Evolutionary conservation across 2,113 vertebrate species (phyloP), one percentile per base, ranked within the genome.

Genomic region (Vanacampus margaritifer): DNA sequence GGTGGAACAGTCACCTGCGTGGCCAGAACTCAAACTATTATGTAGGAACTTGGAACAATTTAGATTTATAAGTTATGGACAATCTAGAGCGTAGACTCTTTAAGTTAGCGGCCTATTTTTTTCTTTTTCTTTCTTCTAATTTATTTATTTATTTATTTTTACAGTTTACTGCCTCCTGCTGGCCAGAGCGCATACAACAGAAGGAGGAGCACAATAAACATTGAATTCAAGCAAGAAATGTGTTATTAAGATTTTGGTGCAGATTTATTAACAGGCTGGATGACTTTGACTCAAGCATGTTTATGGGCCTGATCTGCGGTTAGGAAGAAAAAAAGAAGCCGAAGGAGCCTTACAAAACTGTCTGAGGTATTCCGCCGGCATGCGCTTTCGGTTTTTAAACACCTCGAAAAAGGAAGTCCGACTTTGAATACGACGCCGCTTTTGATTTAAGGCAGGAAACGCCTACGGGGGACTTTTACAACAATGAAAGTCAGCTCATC

Each of bases 391-490:
- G 5, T 17, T 57, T 56, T 28, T 2, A 57, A 57, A 32, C 54
- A 26, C 54, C 17, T 17, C 1, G 26, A 17, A 32, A 57, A 57
- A 57, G 54, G 54, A 57, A 57, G 54, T 17, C 54, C 26, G 54
- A 32, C 54, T 57, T 57, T 17, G 26, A 57, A 32, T 57, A 9
- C 16, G 54, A 17, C 54, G 54, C 54, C 54, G 54, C 24, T 57
- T 57, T 57, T 57, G 54, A 57, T 57, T 57, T 57, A 32, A 57
- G 54, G 54, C 54, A 57, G 54, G 54, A 57, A 57, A 57, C 54
- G 54, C 26, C 54, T 19, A 32, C 54, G 54, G 54, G 51, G 26
- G 54, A 32, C 13, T 57, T 57, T 57, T 28, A 57, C 54, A 57
- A 35, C 26, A 57, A 57, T 57, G 26, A 57, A 57, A 19, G 14